Base-by-base conservation (phyloP, 2,888 invertebrate species). In the Ctenicera cuprea region DNA sequence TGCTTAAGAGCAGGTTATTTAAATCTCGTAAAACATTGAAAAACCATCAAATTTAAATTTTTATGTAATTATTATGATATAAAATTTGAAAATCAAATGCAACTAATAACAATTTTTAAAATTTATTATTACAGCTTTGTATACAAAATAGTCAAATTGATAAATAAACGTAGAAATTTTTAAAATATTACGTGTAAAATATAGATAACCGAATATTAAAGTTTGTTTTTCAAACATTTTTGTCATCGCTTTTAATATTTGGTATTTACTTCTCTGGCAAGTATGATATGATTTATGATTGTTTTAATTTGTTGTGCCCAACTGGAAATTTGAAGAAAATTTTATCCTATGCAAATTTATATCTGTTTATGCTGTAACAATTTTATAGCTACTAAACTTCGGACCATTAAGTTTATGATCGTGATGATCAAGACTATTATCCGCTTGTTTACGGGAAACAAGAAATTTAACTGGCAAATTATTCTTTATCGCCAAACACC, bases 351-450 rank as follows among this genome's bases (percentile, higher is more conserved):
- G 62, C 45, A 62, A 62, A 62, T 62, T 62, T 38, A 12, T 18
- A 12, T 61, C 26, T 43, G 62, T 62, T 62, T 62, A 62, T 45
- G 62, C 30, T 12, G 62, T 62, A 62, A 45, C 20, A 45, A 62
- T 62, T 62, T 62, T 62, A 62, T 62, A 45, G 62, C 62, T 43
- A 62, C 45, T 62, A 62, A 62, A 62, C 45, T 62, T 62, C 14
- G 45, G 43, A 45, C 26, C 62, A 62, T 62, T 62, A 62, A 62
- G 0, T 62, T 62, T 62, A 62, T 62, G 43, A 30, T 30, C 16
- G 11, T 30, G 62, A 62, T 62, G 16, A 62, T 62, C 62, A 45
- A 45, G 38, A 59, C 37, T 18, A 26, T 57, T 43, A 62, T 62
- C 9, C 22, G 41, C 45, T 43, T 62, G 45, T 62, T 62, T n/a